These are phyloP conservation scores for Calliphora vicina DNA, from an alignment of 1,140 invertebrate species.

Conservation along the genomic window DNA sequence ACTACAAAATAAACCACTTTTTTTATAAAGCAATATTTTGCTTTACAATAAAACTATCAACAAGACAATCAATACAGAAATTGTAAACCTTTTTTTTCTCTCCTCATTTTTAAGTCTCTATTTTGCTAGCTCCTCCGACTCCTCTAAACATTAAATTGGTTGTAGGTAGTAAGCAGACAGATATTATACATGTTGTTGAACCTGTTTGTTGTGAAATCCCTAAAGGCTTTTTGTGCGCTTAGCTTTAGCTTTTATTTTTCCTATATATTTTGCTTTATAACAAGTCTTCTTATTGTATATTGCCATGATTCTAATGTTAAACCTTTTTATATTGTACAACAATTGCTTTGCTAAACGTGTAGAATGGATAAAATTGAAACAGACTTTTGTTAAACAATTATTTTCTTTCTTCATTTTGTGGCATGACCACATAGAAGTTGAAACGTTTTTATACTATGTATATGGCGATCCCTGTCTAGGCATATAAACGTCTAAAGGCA, in stretches of 20 bases:
- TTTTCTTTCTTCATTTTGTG: not conserved
- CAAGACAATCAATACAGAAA: constrained; percentile 5
- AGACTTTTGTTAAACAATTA: not conserved
- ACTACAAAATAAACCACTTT: too few relatives aligned
- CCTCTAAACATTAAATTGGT: too few relatives aligned
- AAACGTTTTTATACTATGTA: not conserved
- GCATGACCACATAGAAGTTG: not conserved
- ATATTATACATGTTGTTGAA: constrained; percentile 1
- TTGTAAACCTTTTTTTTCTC: not conserved
- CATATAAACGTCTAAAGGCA: not conserved
- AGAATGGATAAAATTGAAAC: not conserved
- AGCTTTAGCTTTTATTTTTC: not conserved
- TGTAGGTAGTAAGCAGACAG: not conserved
- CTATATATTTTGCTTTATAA: not conserved
- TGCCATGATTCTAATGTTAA: not conserved
- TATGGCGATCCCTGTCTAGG: not conserved
- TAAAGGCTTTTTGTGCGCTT: not conserved
- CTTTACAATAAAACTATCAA: not conserved
- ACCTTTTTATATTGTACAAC: not conserved
- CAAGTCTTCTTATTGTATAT: not conserved
- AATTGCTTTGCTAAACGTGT: not conserved
- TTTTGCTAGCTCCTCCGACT: too few relatives aligned
- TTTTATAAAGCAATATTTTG: not conserved
- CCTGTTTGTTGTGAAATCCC: not conserved
- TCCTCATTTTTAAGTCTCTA: not conserved